These are phyloP conservation scores for Microctonus hyperodae DNA, from an alignment of 2,888 invertebrate species.

Conservation along the genomic window DNA sequence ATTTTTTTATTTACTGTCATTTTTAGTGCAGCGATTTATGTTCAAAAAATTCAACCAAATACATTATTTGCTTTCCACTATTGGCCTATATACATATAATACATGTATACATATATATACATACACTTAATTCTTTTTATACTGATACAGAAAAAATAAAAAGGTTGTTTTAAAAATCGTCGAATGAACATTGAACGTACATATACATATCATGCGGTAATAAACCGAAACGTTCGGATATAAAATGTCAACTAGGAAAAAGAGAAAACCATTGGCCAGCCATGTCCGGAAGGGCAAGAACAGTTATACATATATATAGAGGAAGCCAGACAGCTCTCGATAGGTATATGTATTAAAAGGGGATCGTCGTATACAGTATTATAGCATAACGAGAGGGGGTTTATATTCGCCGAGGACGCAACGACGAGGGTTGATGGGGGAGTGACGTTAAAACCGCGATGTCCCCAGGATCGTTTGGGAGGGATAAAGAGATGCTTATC, in stretches of 20 bases:
- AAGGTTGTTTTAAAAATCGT: too few relatives aligned
- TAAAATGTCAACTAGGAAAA: slow-evolving; percentile 43
- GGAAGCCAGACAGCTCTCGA: slow-evolving; percentile 22
- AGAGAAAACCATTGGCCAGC: slow-evolving; percentile 4
- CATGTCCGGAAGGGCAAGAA: slow-evolving; percentile 16
- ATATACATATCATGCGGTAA: too few relatives aligned
- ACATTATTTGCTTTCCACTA: too few relatives aligned
- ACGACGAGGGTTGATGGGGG: slow-evolving; percentile 38
- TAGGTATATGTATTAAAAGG: not conserved
- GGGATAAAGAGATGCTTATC: slow-evolving; percentile 56
- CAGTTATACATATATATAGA: too few relatives aligned
- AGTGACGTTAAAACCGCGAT: slow-evolving; percentile 53
- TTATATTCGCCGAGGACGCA: slow-evolving; percentile 28
- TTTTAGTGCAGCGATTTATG: too few relatives aligned
- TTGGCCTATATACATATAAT: too few relatives aligned
- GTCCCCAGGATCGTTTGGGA: slow-evolving; percentile 40
- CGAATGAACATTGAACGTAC: slow-evolving; percentile 22
- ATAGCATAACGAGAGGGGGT: slow-evolving; percentile 13
- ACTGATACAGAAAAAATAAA: too few relatives aligned
- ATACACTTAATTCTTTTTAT: too few relatives aligned
- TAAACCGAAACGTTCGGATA: slow-evolving; percentile 52
- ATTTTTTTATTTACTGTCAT: too few relatives aligned
- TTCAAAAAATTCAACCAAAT: too few relatives aligned
- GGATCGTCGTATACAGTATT: slow-evolving; percentile 23
- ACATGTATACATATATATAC: too few relatives aligned